These are phyloP conservation scores for Bombus polaris DNA, from an alignment of 1,140 invertebrate species.

Conservation along the genomic window DNA sequence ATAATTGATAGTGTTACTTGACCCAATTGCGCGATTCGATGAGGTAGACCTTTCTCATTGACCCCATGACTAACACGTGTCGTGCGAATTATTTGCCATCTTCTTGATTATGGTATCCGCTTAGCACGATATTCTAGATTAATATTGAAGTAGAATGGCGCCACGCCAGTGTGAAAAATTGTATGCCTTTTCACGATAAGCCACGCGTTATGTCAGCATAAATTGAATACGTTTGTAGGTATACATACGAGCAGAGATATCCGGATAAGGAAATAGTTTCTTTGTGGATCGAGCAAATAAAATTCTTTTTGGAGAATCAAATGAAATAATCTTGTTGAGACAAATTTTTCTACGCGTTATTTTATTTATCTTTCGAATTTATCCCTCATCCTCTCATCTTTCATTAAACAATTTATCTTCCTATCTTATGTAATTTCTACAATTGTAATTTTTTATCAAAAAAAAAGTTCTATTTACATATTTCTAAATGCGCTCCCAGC, in stretches of 20 bases:
- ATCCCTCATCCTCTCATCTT: too few species aligned
- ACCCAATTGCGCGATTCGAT: conserved; percentile 48
- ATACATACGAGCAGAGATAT: not conserved
- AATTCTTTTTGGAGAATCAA: too few species aligned
- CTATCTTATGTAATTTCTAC: too few species aligned
- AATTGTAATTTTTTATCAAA: too few species aligned
- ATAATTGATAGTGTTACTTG: conserved; percentile 36
- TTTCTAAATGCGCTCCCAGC: too few species aligned
- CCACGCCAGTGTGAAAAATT: not conserved
- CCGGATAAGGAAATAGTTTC: not conserved
- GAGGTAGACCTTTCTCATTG: conserved; percentile 21
- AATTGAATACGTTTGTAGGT: conserved; percentile 37
- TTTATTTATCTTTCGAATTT: too few species aligned
- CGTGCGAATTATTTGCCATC: not conserved
- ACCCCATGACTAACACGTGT: conserved; percentile 49
- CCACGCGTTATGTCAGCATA: conserved; percentile 38
- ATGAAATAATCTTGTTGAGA: not conserved
- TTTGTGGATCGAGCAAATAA: not conserved
- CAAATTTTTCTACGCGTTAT: too few species aligned
- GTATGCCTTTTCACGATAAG: conserved; percentile 36
- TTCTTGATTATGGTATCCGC: not conserved
- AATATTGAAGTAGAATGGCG: conserved; percentile 35
- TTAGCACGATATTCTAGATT: conserved; percentile 31
- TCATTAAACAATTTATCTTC: too few species aligned
- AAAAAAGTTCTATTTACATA: too few species aligned